phyloP scores from a whole-genome alignment of 2,113 vertebrate genomes.

The Sorex fumeus region DNA sequence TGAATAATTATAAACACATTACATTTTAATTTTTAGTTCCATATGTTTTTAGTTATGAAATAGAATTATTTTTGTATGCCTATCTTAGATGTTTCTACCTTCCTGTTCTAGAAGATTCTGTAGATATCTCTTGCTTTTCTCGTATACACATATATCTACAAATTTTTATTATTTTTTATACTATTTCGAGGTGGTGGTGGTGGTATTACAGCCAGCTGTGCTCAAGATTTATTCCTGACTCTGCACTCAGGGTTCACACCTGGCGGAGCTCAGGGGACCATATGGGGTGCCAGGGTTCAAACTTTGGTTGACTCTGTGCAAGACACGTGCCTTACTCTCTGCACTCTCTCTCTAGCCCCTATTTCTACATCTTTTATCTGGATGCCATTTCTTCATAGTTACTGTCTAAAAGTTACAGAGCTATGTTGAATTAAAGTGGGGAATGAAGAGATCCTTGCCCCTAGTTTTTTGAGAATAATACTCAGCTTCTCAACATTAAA shows the following conservation, averaged over 20 bases:
- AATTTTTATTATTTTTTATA: too few relatives aligned
- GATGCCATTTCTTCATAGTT: background rate
- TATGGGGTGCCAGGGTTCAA: too few relatives aligned
- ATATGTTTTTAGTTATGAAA: constrained; percentile 4
- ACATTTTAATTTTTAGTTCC: constrained; percentile 28
- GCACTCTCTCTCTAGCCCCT: background rate
- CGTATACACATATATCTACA: too few relatives aligned
- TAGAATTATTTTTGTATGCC: background rate
- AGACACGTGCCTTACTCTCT: background rate
- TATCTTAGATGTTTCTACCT: background rate
- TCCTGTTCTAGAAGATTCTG: background rate
- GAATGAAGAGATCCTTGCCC: background rate
- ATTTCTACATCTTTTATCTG: background rate
- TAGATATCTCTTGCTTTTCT: background rate
- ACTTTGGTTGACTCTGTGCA: too few relatives aligned
- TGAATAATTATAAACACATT: background rate
- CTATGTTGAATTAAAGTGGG: background rate
- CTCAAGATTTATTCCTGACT: background rate
- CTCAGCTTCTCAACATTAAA: background rate
- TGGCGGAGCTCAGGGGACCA: too few relatives aligned
- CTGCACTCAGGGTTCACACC: too few relatives aligned
- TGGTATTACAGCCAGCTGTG: too few relatives aligned
- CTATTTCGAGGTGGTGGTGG: too few relatives aligned
- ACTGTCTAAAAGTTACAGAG: background rate
- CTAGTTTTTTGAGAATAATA: background rate